Evolutionary conservation across 1,140 invertebrate genomes (phyloP).

Genomic region (Proctacanthus coquilletti): DNA sequence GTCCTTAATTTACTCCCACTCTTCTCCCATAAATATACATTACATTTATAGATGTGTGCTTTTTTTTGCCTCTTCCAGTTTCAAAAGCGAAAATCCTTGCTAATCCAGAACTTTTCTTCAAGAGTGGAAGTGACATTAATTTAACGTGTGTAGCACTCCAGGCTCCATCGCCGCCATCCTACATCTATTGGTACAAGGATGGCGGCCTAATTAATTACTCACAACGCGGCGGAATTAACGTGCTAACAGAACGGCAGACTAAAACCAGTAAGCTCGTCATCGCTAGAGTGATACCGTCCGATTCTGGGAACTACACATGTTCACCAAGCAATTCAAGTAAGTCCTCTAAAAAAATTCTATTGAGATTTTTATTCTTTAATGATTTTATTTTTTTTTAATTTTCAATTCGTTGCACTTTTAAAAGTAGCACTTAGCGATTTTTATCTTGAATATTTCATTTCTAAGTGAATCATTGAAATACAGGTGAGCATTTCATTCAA

Average conservation of each 20-base stretch:
- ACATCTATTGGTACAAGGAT: constrained; percentile 84
- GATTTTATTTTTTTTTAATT: no score
- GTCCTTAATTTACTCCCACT: no score
- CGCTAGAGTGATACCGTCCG: constrained; percentile 53
- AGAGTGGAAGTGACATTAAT: constrained; percentile 79
- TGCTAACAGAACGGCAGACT: constrained; percentile 72
- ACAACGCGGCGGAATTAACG: constrained; percentile 65
- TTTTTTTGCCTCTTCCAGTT: constrained; percentile 42
- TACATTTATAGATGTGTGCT: no score
- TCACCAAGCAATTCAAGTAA: constrained; percentile 48
- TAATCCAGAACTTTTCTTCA: constrained; percentile 69
- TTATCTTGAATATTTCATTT: no score
- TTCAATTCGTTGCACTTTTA: no score
- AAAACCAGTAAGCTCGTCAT: constrained; percentile 69
- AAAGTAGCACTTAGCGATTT: no score
- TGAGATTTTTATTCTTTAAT: no score
- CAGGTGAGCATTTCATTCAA: no score
- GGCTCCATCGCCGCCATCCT: constrained; percentile 73
- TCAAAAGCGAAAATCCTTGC: constrained; percentile 77
- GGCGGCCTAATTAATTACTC: constrained; percentile 77
- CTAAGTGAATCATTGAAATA: no score
- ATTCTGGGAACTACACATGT: constrained; percentile 81
- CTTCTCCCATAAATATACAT: no score
- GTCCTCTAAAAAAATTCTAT: constrained; percentile 8
- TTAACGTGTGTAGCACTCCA: constrained; percentile 73